Base-by-base conservation (phyloP, 2,113 vertebrate species). In the rat (Rattus norvegicus) region DNA sequence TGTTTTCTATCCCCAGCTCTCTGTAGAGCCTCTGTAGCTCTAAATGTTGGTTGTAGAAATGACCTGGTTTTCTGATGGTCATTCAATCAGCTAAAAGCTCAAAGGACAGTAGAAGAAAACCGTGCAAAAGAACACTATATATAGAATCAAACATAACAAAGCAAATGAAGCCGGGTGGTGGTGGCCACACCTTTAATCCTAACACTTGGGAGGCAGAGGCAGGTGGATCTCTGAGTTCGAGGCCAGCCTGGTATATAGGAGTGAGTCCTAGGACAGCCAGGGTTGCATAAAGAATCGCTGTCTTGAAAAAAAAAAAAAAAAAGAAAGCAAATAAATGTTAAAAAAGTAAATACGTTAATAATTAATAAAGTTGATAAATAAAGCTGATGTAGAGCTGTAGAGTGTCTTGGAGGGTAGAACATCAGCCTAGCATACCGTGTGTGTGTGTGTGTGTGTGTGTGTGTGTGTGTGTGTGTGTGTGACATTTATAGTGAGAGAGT, bases 1-100 rank as follows among this genome's bases (percentile, higher is more conserved):
- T 72, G 69, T 95, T 92, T 96, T 81, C 26, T 14, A 89, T 94
- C 61, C 92, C 77, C 28, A 79, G 7, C 33, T 77, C 89, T 83
- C 49, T 5, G 36, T 24, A 87, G 89, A 73, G 81, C 92, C 95
- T 96, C 73, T 92, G 75, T n/a, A 73, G 33, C 86, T 87, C 43
- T 24, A 22, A 90, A 87, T 39, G 47, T 92, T 86, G 65, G 79
- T 39, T 76, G 61, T 73, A 52, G n/a, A 52, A 83, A 87, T 73
- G 61, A 73, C 80, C 75, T 92, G 88, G 75, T 94, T 92, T 95
- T 76, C 24, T 92, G 85, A 70, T 49, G 56, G 47, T 56, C n/a
- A 33, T 92, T 70, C 39, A 13, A 0, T 77, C 19, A 49, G 81
- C 24, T 56, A 93, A 36, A 14, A 89, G 0, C 49, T 61, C 56